phyloP scores from a whole-genome alignment of 2,888 invertebrate species.

The Drosophila longiperda region DNA sequence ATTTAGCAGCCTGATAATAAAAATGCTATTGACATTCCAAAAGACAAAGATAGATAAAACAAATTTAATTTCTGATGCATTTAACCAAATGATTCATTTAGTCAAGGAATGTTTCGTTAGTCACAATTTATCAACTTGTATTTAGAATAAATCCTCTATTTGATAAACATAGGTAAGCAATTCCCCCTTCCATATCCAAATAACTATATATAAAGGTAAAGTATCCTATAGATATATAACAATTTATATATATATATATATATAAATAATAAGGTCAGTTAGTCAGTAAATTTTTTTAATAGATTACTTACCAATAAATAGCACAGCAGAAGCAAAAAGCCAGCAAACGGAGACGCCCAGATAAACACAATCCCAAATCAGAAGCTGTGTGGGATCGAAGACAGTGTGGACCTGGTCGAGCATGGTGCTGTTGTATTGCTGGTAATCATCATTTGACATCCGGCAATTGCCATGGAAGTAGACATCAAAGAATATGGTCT shows the following conservation, averaged over 20 bases:
- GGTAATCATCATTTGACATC: conserved; percentile 61
- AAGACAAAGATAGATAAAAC: conserved; percentile 28
- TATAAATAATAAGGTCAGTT: not conserved
- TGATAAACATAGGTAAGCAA: not conserved
- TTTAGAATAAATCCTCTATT: not conserved
- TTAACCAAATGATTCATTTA: conserved; percentile 40
- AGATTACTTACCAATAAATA: conserved; percentile 79
- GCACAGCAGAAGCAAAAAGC: conserved; percentile 78
- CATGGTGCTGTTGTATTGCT: conserved; percentile 52
- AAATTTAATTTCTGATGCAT: conserved; percentile 11
- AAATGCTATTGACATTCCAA: conserved; percentile 30
- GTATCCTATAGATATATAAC: not conserved
- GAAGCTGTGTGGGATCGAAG: conserved; percentile 73
- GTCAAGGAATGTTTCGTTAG: conserved; percentile 14
- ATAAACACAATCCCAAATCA: conserved; percentile 83
- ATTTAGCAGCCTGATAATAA: conserved; percentile 33
- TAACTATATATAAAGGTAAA: not conserved
- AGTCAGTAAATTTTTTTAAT: not conserved
- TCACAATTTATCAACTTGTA: not conserved
- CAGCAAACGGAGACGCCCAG: conserved; percentile 80
- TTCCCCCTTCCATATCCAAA: not conserved
- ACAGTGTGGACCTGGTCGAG: conserved; percentile 65
- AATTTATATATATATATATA: not conserved
- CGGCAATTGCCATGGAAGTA: conserved; percentile 81
- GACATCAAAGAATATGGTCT: conserved; percentile 80